Percentiles rank a stretch among this genome's conserved stretches.
Evolutionary conservation across 2,888 invertebrate species (phyloP).

Genomic region (Pseudanteris insignis): DNA sequence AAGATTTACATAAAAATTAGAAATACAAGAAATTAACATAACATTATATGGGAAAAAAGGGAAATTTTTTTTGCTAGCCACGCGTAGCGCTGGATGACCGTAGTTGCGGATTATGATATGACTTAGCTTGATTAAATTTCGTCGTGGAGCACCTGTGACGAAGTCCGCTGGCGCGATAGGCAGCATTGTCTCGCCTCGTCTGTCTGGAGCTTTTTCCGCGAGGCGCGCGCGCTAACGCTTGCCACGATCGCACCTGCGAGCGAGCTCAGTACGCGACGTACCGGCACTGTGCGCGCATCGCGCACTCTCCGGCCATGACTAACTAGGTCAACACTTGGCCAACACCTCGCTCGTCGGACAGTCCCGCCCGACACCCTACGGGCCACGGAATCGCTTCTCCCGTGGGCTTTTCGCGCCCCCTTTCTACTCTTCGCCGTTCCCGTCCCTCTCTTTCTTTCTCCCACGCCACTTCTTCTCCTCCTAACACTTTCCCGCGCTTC

Average conservation of each 20-base stretch:
- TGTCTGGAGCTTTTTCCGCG: constrained; percentile 23
- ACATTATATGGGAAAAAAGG: too few species aligned
- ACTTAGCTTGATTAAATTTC: constrained; percentile 5
- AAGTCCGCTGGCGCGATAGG: constrained; percentile 17
- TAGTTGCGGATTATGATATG: constrained; percentile 20
- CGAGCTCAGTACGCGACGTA: constrained; percentile 40
- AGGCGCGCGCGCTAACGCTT: constrained; percentile 28
- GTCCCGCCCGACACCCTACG: constrained; percentile 48
- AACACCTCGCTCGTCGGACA: constrained; percentile 48
- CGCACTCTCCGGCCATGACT: constrained; percentile 51
- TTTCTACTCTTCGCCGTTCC: constrained; percentile 17
- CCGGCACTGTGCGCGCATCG: constrained; percentile 48
- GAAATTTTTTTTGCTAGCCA: too few species aligned
- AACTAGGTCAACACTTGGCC: constrained; percentile 52
- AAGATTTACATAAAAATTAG: too few species aligned
- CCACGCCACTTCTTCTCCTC: too few species aligned
- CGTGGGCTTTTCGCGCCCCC: constrained; percentile 30
- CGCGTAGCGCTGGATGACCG: neutral
- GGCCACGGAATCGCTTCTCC: constrained; percentile 43
- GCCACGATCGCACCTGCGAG: constrained; percentile 39
- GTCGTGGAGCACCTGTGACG: constrained; percentile 36
- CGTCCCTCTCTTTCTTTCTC: constrained; percentile 11
- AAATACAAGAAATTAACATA: too few species aligned
- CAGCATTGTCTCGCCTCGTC: constrained; percentile 17
- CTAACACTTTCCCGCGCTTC: constrained; percentile 10